These are phyloP conservation scores for western clawed frog (Xenopus tropicalis) DNA, from an alignment of 2,113 vertebrate genomes.

Conservation along the genomic window DNA sequence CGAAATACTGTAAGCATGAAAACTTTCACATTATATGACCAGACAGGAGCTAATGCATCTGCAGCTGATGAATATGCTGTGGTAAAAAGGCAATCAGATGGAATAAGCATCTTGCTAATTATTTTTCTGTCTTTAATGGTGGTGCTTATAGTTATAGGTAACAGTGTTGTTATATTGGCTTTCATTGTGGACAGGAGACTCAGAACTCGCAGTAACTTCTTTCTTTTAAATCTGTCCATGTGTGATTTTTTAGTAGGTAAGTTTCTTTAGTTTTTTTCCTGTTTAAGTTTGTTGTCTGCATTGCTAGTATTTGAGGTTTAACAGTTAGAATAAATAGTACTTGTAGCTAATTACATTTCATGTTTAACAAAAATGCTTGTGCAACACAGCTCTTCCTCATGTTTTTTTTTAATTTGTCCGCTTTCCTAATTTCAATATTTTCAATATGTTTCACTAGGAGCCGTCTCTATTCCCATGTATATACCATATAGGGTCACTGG, in stretches of 20 bases:
- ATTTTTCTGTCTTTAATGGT: slow-evolving; percentile 56
- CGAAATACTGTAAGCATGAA: not conserved
- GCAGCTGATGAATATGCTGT: not conserved
- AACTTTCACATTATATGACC: not conserved
- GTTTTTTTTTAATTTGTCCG: too few species aligned
- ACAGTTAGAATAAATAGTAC: too few species aligned
- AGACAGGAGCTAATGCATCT: not conserved
- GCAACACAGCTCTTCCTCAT: too few species aligned
- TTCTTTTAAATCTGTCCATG: slow-evolving; percentile 13
- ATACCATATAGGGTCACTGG: slow-evolving; percentile 74
- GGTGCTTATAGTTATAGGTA: not conserved
- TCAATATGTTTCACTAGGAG: slow-evolving; percentile 62
- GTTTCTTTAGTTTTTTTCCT: not conserved
- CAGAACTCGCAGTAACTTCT: slow-evolving; percentile 7
- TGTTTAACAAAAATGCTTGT: too few species aligned
- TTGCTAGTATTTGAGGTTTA: too few species aligned
- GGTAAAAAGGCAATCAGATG: slow-evolving; percentile 27
- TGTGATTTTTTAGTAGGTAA: slow-evolving; percentile 29
- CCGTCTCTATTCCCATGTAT: slow-evolving; percentile 80
- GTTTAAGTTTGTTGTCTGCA: too few species aligned
- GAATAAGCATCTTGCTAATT: slow-evolving; percentile 61
- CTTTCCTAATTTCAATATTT: too few species aligned
- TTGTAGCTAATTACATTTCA: too few species aligned
- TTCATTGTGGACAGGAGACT: slow-evolving; percentile 27
- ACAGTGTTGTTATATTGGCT: slow-evolving; percentile 24